phyloP scores from a whole-genome alignment of 1,140 invertebrate species.

The Orius insidiosus region DNA sequence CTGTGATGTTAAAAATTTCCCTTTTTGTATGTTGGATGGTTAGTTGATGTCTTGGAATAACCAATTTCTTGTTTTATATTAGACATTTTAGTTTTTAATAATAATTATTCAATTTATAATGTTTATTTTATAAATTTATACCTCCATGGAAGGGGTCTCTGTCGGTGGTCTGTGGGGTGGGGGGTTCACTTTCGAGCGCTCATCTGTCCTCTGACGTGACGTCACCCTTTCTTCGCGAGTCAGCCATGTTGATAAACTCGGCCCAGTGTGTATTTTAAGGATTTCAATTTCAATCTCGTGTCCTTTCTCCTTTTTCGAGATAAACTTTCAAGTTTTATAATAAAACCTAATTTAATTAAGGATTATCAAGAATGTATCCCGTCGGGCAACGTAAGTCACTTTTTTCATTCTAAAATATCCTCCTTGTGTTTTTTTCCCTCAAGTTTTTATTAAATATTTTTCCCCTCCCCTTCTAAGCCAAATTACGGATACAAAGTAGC shows the following conservation, averaged over 20 bases:
- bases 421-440: not conserved
- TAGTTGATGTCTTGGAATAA: too few species aligned
- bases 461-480: too few species aligned
- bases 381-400: constrained; percentile 35
- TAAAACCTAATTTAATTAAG: not conserved
- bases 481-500: too few species aligned
- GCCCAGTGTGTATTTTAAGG: constrained; percentile 6
- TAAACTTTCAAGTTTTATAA: constrained; percentile 3
- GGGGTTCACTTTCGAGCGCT: not conserved
- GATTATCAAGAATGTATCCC: constrained; percentile 28
- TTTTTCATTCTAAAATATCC: not conserved
- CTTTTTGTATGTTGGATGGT: too few species aligned
- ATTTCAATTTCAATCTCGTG: constrained; percentile 4
- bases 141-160: too few species aligned
- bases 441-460: not conserved
- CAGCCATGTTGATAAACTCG: constrained; percentile 19
- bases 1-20: too few species aligned
- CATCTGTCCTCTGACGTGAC: constrained; percentile 4
- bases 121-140: too few species aligned
- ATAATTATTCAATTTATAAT: too few species aligned
- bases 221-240: constrained; percentile 2
- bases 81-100: too few species aligned
- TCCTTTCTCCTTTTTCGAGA: constrained; percentile 2
- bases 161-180: too few species aligned
- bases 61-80: too few species aligned